These are phyloP conservation scores for Coelogynopora nodosa DNA, from an alignment of 2,888 invertebrate species.

Conservation along the genomic window DNA sequence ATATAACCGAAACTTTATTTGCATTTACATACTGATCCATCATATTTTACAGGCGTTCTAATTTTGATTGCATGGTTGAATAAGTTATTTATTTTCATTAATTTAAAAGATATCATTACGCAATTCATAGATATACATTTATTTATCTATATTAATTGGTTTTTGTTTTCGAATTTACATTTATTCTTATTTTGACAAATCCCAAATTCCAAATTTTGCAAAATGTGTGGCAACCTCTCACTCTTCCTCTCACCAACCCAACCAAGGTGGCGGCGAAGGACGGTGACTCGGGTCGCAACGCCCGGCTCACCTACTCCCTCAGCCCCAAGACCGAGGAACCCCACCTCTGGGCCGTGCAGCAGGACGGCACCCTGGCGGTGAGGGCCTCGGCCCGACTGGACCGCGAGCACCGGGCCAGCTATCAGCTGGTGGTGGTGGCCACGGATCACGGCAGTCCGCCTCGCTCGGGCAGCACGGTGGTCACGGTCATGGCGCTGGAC, in stretches of 20 bases:
- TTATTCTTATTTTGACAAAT: neutral
- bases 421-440: conserved; percentile 15
- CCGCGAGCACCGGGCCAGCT: conserved; percentile 7
- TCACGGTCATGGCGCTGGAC: conserved; percentile 3
- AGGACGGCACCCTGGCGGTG: conserved; percentile 6
- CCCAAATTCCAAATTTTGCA: neutral
- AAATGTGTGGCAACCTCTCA: neutral
- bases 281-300: conserved; percentile 16
- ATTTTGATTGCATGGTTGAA: no score
- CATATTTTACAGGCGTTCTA: no score
- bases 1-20: no score
- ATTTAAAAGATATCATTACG: no score
- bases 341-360: neutral
- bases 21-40: no score
- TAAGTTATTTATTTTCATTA: no score
- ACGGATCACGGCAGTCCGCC: conserved; percentile 22
- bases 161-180: no score
- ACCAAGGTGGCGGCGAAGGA: conserved; percentile 15
- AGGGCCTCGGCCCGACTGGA: neutral
- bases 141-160: no score
- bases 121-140: no score
- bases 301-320: conserved; percentile 1
- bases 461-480: neutral
- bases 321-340: neutral
- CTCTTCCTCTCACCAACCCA: neutral